A percentile compares a stretch with the other conserved stretches of the same genome.
These are phyloP conservation scores for Wiebesia pumilae DNA, from an alignment of 1,140 invertebrate species.

Conservation along the genomic window DNA sequence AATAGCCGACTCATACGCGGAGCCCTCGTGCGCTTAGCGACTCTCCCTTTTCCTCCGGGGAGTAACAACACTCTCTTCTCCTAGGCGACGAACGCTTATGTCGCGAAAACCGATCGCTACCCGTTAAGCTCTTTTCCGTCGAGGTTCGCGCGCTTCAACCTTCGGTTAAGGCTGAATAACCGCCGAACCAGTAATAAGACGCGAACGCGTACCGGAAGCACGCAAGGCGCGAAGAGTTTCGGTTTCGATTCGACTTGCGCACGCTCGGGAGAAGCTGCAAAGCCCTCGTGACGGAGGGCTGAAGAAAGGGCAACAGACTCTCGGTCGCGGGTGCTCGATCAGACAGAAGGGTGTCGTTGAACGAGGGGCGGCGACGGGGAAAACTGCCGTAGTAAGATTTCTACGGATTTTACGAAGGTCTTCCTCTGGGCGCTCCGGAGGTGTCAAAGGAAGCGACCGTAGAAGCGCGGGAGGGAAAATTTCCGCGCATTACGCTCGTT, in stretches of 20 bases:
- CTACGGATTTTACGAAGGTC: conserved; percentile 41
- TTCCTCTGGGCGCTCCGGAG: conserved; percentile 28
- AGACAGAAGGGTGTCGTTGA: conserved; percentile 34
- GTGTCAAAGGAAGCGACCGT: background rate
- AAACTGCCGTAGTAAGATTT: conserved; percentile 42
- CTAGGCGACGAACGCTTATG: no score
- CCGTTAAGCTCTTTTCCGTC: no score
- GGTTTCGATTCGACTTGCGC: no score
- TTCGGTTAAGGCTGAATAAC: no score
- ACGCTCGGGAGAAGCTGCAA: no score
- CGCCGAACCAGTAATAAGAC: no score
- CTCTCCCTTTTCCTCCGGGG: no score
- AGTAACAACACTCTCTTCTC: no score
- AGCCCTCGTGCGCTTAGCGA: background rate
- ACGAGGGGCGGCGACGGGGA: background rate
- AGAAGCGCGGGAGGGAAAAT: background rate
- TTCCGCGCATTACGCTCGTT: background rate
- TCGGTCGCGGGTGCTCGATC: conserved; percentile 47
- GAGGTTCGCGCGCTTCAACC: no score
- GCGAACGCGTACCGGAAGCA: no score
- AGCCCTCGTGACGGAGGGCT: background rate
- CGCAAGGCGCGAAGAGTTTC: no score
- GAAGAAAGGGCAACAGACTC: conserved; percentile 37
- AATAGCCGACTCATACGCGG: conserved; percentile 51
- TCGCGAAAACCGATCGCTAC: no score